Conservation (phyloP, 1,140 invertebrate genomes). For the Drosophila elegans region DNA sequence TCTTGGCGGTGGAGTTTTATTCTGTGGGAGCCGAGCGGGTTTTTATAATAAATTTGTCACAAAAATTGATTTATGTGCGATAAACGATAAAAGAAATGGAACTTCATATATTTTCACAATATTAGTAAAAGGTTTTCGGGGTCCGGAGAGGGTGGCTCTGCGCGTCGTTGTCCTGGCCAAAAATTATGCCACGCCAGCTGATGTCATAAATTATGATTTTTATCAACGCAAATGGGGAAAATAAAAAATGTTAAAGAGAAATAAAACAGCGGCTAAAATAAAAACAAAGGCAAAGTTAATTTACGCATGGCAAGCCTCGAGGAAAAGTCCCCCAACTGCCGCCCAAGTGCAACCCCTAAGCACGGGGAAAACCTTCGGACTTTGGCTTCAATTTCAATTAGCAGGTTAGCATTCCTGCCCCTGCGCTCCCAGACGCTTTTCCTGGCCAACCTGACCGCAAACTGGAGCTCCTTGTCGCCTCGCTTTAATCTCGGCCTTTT, state of each 20-base stretch:
- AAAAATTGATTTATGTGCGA: constrained; percentile 84
- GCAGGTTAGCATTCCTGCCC: constrained; percentile 28
- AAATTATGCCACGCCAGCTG: constrained; percentile 74
- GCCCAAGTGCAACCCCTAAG: constrained; percentile 59
- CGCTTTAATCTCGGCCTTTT: constrained; percentile 72
- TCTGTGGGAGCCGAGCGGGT: constrained; percentile 45
- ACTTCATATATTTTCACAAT: constrained; percentile 65
- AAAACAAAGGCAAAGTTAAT: constrained; percentile 69
- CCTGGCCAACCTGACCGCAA: constrained; percentile 22
- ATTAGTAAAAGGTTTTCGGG: constrained; percentile 49
- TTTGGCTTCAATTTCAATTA: constrained; percentile 62
- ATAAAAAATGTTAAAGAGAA: constrained; percentile 63
- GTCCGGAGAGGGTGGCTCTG: constrained; percentile 18
- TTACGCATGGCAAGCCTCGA: constrained; percentile 66
- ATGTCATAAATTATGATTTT: constrained; percentile 84
- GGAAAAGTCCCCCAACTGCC: constrained; percentile 4
- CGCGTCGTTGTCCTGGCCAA: constrained; percentile 34
- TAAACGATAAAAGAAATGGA: constrained; percentile 79
- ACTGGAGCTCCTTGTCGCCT: constrained; percentile 52
- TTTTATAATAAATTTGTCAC: constrained; percentile 84
- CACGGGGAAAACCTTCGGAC: constrained; percentile 14
- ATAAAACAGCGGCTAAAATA: constrained; percentile 52
- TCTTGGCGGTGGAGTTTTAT: constrained; percentile 28
- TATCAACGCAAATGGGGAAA: constrained; percentile 81
- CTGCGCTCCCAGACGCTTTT: background rate